These are phyloP conservation scores for Lepilemur ruficaudatus DNA, from an alignment of 2,797 vertebrate genomes.

Conservation along the genomic window DNA sequence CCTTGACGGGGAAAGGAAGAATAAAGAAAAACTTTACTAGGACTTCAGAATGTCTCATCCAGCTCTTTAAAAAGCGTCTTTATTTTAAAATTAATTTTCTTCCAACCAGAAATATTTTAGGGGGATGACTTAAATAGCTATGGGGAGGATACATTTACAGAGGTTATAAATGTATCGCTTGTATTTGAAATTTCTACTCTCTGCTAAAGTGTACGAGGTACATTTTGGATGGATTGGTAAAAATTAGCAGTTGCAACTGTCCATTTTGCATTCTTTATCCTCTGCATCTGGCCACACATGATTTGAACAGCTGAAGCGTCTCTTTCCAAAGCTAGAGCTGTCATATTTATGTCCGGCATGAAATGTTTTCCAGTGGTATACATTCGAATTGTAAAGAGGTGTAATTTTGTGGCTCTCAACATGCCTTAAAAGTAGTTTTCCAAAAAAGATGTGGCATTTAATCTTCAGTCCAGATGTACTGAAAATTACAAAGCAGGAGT, in stretches of 20 bases:
- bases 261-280: neutral
- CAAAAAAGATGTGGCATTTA: conserved; percentile 68
- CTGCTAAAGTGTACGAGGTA: conserved; percentile 20
- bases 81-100: conserved; percentile 47
- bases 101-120: neutral
- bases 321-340: neutral
- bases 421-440: conserved; percentile 73
- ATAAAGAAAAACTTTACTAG: neutral
- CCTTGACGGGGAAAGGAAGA: neutral
- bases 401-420: conserved; percentile 72
- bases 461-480: conserved; percentile 72
- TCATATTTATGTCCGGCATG: conserved; percentile 56
- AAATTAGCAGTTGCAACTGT: neutral
- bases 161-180: neutral
- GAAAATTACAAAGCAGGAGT: conserved; percentile 66
- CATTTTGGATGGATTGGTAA: conserved; percentile 10
- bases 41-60: neutral
- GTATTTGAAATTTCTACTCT: neutral
- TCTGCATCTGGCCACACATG: conserved; percentile 28
- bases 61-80: conserved; percentile 39
- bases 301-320: conserved; percentile 61
- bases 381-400: conserved; percentile 60
- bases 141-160: neutral
- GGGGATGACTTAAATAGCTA: neutral
- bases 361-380: conserved; percentile 55